Conservation (phyloP, 2,888 invertebrate species). For the Hypercompe scribonia region DNA sequence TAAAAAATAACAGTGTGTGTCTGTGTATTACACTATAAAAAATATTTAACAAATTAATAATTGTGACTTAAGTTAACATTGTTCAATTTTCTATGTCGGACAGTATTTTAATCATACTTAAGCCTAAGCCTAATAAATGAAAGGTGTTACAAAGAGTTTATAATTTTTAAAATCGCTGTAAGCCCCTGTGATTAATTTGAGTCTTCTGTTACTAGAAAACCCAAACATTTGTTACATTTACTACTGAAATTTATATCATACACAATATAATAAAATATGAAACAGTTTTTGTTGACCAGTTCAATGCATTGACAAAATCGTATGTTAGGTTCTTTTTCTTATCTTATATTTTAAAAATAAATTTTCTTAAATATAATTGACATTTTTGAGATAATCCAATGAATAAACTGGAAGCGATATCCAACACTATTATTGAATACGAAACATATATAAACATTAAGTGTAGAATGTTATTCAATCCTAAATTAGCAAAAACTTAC, state of each 20-base stretch:
- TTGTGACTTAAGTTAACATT: background rate
- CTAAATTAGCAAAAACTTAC: background rate
- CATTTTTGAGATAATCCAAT: background rate
- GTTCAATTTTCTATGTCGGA: background rate
- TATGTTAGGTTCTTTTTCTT: background rate
- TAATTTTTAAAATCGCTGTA: constrained; percentile 8
- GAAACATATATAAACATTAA: background rate
- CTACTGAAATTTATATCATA: background rate
- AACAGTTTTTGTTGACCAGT: constrained; percentile 3
- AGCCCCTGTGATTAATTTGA: background rate
- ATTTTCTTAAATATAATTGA: background rate
- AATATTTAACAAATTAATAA: background rate
- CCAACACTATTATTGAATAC: background rate
- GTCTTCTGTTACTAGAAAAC: background rate
- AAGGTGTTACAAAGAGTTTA: constrained; percentile 7
- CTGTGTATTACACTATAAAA: background rate
- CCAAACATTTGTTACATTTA: background rate
- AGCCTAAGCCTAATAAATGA: constrained; percentile 8
- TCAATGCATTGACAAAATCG: background rate
- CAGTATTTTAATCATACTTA: constrained; percentile 25
- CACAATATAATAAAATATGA: constrained; percentile 1
- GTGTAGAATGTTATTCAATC: background rate
- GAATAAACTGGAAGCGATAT: background rate
- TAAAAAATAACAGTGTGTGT: background rate
- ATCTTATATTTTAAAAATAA: background rate